Evolutionary conservation across 2,888 invertebrate genomes (phyloP).

Genomic region (Limnephilus lunatus): DNA sequence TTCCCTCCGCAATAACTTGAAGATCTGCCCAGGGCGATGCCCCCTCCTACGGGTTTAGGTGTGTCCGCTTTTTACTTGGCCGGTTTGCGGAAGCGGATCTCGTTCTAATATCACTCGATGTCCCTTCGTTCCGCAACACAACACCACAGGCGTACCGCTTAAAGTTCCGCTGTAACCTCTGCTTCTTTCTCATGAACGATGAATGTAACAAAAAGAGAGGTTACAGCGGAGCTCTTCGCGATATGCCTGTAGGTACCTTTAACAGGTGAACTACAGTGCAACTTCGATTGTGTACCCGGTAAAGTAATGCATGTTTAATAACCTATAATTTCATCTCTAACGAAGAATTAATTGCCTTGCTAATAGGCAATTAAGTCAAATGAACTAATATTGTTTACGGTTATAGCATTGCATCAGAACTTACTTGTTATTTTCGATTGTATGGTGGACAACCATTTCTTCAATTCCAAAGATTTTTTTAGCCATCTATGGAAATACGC

Average conservation of each 20-base stretch:
- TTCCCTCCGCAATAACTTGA: conserved; percentile 22
- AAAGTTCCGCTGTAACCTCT: background rate
- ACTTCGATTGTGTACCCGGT: background rate
- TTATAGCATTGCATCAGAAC: background rate
- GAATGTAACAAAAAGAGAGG: background rate
- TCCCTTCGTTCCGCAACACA: conserved; percentile 28
- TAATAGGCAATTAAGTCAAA: background rate
- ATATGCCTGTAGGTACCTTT: background rate
- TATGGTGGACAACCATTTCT: no score
- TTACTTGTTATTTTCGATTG: background rate
- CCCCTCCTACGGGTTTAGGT: background rate
- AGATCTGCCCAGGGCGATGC: conserved; percentile 39
- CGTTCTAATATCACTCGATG: conserved; percentile 46
- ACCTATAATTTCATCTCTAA: background rate
- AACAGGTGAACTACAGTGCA: background rate
- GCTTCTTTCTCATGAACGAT: background rate
- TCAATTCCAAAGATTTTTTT: no score
- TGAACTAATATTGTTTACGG: background rate
- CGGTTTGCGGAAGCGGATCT: conserved; percentile 43
- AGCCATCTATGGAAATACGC: no score
- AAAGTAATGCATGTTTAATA: background rate
- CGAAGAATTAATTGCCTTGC: background rate
- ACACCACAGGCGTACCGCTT: background rate
- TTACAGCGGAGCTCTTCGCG: background rate
- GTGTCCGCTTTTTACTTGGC: conserved; percentile 46